phyloP scores from a whole-genome alignment of 2,797 vertebrate genomes.

The Arnoldichthys spilopterus region DNA sequence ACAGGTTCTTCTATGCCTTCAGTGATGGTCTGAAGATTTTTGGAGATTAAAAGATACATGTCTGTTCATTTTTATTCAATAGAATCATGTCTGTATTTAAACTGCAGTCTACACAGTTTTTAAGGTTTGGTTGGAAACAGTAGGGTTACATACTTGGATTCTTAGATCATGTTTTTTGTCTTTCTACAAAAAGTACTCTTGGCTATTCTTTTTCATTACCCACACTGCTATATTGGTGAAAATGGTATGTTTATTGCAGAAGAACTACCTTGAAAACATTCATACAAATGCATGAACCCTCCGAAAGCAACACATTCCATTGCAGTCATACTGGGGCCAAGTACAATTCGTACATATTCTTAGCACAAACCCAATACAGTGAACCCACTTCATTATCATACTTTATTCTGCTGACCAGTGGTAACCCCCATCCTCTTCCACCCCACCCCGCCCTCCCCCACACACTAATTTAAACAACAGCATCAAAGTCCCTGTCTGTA shows the following conservation, averaged over 20 bases:
- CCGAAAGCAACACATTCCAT: neutral
- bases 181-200: too few relatives aligned
- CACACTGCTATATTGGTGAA: neutral
- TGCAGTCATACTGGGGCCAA: neutral
- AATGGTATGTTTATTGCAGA: neutral
- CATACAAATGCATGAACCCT: neutral
- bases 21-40: too few relatives aligned
- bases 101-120: too few relatives aligned
- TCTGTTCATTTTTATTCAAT: too few relatives aligned
- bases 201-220: neutral
- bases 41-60: too few relatives aligned
- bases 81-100: too few relatives aligned
- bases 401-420: slow-evolving; percentile 3
- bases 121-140: too few relatives aligned
- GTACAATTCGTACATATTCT: neutral
- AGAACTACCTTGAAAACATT: neutral
- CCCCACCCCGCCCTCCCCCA: neutral
- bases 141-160: too few relatives aligned
- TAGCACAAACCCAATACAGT: neutral
- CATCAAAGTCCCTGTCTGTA: slow-evolving; percentile 8
- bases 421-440: neutral
- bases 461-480: slow-evolving; percentile 16
- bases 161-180: too few relatives aligned
- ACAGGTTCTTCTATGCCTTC: too few relatives aligned
- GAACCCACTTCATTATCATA: neutral